Evolutionary conservation across 2,797 vertebrate genomes (phyloP), one percentile per base, ranked within the genome.

Genomic region (Gallinago nigripennis): DNA sequence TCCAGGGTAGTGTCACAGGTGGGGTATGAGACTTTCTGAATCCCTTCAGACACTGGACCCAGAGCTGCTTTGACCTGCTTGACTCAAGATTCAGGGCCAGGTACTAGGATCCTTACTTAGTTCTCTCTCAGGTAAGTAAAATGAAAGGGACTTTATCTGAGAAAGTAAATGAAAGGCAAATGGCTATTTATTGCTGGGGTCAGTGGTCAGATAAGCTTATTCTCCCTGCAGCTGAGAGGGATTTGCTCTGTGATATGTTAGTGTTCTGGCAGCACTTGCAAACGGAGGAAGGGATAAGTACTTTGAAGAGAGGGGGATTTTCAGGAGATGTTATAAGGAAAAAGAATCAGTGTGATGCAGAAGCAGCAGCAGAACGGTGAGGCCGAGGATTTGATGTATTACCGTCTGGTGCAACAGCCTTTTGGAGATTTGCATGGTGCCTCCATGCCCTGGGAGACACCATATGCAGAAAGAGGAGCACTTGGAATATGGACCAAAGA

Each of bases 151-250:
- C 15, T 88, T 93, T n/a, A 39, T 78, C 71, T n/a, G 41, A 76
- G 54, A 70, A 43, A 85, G 45, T 73, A 80, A 92, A 91, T 89
- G 64, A 71, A 87, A 87, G 75, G 69, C 0, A 0, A 95, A 56
- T 65, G 57, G 41, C 69, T 92, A 83, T 92, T 96, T 96, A 75
- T 89, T 95, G 79, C 72, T 87, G 80, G 85, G 91, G 82, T 95
- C 94, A 94, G 57, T 91, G 72, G 77, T 86, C 94, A 89, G 93
- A 91, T 92, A 90, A 95, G 81, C 75, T 91, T 92, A 86, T 95
- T 92, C 60, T 92, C 81, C 12, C 25, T 88, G 94, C 94, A 92
- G 72, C 94, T 97, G 94, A 88, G 91, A 92, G 63, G 82, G 94
- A 92, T 96, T 96, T 96, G 72, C 65, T 94, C 39, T 33, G 71